Conservation (phyloP, 2,113 vertebrate species). For the Tauraco erythrolophus region DNA sequence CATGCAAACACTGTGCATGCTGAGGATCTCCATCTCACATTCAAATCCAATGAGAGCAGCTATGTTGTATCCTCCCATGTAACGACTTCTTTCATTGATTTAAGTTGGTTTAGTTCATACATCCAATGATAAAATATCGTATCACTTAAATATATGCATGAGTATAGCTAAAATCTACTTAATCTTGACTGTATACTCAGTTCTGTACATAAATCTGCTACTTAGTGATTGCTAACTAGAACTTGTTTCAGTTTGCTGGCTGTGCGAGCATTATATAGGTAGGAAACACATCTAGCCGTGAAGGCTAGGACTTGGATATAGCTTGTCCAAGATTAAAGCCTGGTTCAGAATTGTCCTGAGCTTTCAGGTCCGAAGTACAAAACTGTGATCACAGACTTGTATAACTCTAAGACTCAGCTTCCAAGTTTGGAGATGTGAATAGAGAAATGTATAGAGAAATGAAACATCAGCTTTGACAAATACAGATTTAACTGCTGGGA, state of each 20-base stretch:
- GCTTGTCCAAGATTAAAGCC: neutral
- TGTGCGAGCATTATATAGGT: accelerated
- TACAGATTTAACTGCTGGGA: neutral
- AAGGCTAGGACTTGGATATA: neutral
- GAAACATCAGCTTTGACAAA: neutral
- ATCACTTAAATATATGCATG: neutral
- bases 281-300: neutral
- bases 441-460: neutral
- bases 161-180: neutral
- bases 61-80: neutral
- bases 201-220: neutral
- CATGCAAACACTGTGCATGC: neutral
- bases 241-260: neutral
- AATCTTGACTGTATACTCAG: neutral
- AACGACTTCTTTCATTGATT: neutral
- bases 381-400: neutral
- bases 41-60: neutral
- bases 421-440: neutral
- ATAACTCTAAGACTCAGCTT: neutral
- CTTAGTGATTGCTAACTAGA: neutral
- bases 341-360: neutral
- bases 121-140: neutral
- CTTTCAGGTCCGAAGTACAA: neutral
- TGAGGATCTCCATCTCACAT: accelerated
- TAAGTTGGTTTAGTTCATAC: neutral